Conservation (phyloP, 2,888 invertebrate genomes). For the Phortica okadai region DNA sequence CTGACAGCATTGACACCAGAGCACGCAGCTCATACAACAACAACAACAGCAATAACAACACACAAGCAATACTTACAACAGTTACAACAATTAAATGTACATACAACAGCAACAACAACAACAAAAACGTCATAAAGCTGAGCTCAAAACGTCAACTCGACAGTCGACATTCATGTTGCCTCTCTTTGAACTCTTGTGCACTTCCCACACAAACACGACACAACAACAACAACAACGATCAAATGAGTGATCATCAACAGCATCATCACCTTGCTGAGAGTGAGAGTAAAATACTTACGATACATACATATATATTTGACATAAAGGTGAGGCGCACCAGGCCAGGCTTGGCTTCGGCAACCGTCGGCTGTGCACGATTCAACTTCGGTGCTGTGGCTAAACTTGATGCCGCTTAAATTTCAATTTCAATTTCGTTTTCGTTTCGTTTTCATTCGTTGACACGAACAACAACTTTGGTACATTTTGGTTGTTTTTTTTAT, state of each 20-base stretch:
- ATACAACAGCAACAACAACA: slow-evolving; percentile 1
- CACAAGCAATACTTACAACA: background rate
- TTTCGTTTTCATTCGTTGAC: slow-evolving; percentile 36
- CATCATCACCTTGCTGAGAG: slow-evolving; percentile 29
- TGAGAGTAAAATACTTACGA: slow-evolving; percentile 19
- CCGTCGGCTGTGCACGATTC: background rate
- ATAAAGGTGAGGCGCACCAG: slow-evolving; percentile 17
- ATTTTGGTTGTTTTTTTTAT: slow-evolving; percentile 38
- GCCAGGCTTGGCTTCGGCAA: slow-evolving; percentile 1
- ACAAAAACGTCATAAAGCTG: slow-evolving; percentile 35
- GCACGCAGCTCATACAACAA: slow-evolving; percentile 46
- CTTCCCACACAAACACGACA: background rate
- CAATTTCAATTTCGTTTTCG: background rate
- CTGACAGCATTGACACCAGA: slow-evolving; percentile 47
- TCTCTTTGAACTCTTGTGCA: too few species aligned
- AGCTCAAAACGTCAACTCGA: slow-evolving; percentile 3
- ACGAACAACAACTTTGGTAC: background rate
- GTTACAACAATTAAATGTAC: background rate
- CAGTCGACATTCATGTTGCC: background rate
- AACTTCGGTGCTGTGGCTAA: background rate
- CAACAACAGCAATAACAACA: slow-evolving; percentile 36
- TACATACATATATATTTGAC: slow-evolving; percentile 5
- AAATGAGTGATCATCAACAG: background rate
- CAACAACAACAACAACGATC: slow-evolving; percentile 3
- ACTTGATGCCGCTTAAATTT: background rate